Conservation (phyloP, 2,888 invertebrate genomes). For the Arctia plantaginis region DNA sequence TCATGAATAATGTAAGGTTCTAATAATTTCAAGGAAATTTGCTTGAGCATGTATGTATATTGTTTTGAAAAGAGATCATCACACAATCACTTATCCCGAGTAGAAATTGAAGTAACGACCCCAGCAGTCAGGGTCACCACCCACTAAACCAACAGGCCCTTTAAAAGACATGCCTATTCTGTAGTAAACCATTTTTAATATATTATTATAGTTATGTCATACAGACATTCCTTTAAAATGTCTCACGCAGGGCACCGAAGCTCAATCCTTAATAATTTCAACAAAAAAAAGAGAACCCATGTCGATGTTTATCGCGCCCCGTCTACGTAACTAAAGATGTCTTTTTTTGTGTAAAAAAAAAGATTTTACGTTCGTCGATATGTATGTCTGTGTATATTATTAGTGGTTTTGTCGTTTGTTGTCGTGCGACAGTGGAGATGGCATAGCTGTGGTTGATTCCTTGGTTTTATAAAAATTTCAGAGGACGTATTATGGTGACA, state of each 20-base stretch:
- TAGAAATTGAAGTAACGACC: too few species aligned
- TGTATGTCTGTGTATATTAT: conserved; percentile 4
- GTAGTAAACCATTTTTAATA: background rate
- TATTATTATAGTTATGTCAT: conserved; percentile 2
- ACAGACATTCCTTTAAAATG: conserved; percentile 8
- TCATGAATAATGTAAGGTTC: too few species aligned
- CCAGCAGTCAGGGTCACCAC: too few species aligned
- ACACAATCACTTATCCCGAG: too few species aligned
- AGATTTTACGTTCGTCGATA: conserved; percentile 2
- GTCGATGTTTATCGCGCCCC: conserved; percentile 7
- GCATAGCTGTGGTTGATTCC: too few species aligned
- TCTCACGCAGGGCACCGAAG: conserved; percentile 10
- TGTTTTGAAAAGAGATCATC: too few species aligned
- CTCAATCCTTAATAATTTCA: conserved; percentile 13
- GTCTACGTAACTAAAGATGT: conserved; percentile 9
- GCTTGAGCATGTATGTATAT: too few species aligned
- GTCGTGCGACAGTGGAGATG: background rate
- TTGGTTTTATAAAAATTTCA: too few species aligned
- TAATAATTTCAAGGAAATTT: too few species aligned
- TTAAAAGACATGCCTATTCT: background rate
- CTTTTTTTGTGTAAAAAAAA: conserved; percentile 4
- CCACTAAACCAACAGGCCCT: too few species aligned
- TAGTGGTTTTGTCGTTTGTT: background rate
- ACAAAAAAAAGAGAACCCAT: conserved; percentile 8
- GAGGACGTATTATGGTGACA: too few species aligned